Conservation (phyloP, 2,113 vertebrate genomes). For the Salvelinus alpinus region DNA sequence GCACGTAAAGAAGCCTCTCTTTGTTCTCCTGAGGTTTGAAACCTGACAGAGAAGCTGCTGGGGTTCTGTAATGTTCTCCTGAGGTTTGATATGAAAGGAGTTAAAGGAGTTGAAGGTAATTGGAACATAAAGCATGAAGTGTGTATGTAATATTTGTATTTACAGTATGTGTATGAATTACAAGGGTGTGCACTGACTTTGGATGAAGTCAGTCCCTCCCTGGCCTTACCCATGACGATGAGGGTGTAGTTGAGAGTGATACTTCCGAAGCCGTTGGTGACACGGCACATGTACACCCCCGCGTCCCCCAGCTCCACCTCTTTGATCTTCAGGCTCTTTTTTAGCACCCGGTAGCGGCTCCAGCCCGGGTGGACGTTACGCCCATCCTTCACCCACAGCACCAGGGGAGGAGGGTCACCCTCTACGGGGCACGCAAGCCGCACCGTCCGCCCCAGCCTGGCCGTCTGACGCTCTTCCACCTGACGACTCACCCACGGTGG, state of each 20-base stretch:
- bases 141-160: too few species aligned
- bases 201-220: too few species aligned
- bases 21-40: conserved; percentile 25
- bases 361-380: conserved; percentile 56
- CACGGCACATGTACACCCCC: conserved; percentile 57
- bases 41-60: too few species aligned
- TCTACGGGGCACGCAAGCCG: conserved; percentile 60
- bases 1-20: conserved; percentile 43
- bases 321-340: conserved; percentile 56
- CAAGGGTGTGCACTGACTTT: too few species aligned
- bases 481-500: conserved; percentile 49
- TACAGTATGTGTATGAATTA: too few species aligned
- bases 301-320: conserved; percentile 56
- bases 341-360: conserved; percentile 54
- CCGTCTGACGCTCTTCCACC: conserved; percentile 53
- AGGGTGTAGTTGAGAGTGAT: conserved; percentile 64
- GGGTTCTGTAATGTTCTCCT: too few species aligned
- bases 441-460: conserved; percentile 46
- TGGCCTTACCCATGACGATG: conserved; percentile 51
- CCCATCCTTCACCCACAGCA: conserved; percentile 67
- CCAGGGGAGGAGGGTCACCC: conserved; percentile 59
- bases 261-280: conserved; percentile 66
- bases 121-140: too few species aligned
- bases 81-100: too few species aligned
- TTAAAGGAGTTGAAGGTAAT: too few species aligned